Conservation (phyloP, 2,113 vertebrate species). For the Lontra canadensis region DNA sequence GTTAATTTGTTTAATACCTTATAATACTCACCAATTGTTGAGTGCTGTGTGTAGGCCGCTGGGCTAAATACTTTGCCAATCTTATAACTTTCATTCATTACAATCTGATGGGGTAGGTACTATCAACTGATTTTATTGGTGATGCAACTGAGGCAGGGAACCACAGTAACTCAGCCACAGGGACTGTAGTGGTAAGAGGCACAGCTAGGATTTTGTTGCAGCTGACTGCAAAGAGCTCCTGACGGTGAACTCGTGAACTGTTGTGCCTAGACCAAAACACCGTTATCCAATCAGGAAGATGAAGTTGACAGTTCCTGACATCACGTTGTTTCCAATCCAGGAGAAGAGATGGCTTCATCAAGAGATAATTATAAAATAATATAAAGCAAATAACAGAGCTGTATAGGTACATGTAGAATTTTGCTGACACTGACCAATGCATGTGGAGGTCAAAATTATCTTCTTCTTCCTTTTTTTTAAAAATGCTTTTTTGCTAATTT, state of each 20-base stretch:
- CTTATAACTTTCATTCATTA: background rate
- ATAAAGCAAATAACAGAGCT: background rate
- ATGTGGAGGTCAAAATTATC: background rate
- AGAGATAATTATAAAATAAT: background rate
- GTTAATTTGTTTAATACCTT: background rate
- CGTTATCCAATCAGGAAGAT: background rate
- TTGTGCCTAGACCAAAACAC: background rate
- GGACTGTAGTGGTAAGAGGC: background rate
- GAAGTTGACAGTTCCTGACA: background rate
- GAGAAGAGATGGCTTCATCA: background rate
- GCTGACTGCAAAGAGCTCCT: background rate
- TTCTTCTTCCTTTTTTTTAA: background rate
- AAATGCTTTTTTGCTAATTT: constrained; percentile 16
- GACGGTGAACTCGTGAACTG: background rate
- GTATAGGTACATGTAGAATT: background rate
- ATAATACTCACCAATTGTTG: background rate
- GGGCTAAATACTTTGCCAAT: background rate
- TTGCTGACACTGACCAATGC: background rate
- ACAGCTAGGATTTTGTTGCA: background rate
- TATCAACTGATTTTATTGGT: background rate
- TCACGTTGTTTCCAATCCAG: background rate
- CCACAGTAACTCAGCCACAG: background rate
- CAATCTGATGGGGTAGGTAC: background rate
- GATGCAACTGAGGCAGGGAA: background rate
- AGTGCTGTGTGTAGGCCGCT: background rate